phyloP scores from a whole-genome alignment of 2,113 vertebrate genomes.

The Tachysurus vachellii region DNA sequence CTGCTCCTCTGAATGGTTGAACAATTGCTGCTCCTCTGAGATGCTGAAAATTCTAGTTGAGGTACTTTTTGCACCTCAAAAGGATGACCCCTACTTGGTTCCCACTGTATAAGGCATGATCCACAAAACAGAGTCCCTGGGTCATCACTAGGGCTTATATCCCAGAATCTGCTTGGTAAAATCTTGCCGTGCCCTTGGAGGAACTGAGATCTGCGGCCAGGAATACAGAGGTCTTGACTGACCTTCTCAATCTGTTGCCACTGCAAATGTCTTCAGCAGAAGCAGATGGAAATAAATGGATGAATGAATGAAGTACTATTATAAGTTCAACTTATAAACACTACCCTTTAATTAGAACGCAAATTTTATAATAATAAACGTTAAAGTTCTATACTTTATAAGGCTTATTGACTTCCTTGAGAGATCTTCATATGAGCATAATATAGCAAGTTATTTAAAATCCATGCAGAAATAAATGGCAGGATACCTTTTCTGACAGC shows the following conservation, averaged over 20 bases:
- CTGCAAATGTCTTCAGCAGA: not conserved
- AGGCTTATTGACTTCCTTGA: not conserved
- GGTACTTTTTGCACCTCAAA: too few species aligned
- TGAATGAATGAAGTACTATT: not conserved
- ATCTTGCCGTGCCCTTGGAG: not conserved
- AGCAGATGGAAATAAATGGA: not conserved
- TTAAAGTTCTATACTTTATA: not conserved
- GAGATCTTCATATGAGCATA: not conserved
- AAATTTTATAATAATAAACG: not conserved
- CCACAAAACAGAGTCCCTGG: not conserved
- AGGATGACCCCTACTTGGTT: not conserved
- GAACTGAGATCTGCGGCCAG: not conserved
- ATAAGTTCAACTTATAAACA: too few species aligned
- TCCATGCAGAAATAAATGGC: conserved; percentile 15
- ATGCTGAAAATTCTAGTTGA: too few species aligned
- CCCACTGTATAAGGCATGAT: not conserved
- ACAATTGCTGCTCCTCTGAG: too few species aligned
- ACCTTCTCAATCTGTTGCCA: not conserved
- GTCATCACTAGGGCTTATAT: not conserved
- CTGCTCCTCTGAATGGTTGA: too few species aligned
- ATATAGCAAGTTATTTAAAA: not conserved
- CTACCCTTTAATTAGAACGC: not conserved
- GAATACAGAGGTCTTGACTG: not conserved
- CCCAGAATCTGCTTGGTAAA: not conserved
- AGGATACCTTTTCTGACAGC: conserved; percentile 38